phyloP scores from a whole-genome alignment of 2,888 invertebrate genomes.

The Eristalinus aeneus region DNA sequence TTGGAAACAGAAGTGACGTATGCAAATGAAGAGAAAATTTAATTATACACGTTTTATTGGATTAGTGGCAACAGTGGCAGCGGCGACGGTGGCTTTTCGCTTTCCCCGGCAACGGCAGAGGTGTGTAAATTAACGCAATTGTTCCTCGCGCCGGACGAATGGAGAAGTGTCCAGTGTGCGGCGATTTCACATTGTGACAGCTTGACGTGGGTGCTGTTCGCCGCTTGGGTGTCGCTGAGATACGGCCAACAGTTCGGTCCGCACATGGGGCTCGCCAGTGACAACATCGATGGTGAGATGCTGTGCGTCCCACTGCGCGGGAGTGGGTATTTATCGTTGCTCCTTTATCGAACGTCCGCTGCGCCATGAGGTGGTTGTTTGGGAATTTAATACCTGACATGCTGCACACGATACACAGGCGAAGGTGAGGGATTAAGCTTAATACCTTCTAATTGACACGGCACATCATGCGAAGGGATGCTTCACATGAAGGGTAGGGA shows the following conservation, averaged over 20 bases:
- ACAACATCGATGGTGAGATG: neutral
- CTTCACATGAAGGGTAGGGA: conserved; percentile 38
- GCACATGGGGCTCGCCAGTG: neutral
- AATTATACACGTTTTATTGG: conserved; percentile 81
- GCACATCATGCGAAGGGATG: conserved; percentile 57
- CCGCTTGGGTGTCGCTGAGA: conserved; percentile 46
- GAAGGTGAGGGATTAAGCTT: conserved; percentile 75
- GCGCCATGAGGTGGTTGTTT: neutral
- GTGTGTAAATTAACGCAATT: conserved; percentile 72
- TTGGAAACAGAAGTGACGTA: conserved; percentile 76
- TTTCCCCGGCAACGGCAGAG: conserved; percentile 61
- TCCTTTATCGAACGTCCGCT: conserved; percentile 10
- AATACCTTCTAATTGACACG: conserved; percentile 80
- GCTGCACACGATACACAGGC: conserved; percentile 37
- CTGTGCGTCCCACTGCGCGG: neutral
- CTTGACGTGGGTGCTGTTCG: conserved; percentile 59
- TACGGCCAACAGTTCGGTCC: conserved; percentile 1
- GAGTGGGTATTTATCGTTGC: conserved; percentile 38
- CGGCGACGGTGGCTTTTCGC: conserved; percentile 56
- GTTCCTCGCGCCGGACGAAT: conserved; percentile 37
- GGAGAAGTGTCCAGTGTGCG: conserved; percentile 31
- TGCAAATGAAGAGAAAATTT: conserved; percentile 81
- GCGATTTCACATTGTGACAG: conserved; percentile 67
- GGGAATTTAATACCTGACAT: conserved; percentile 68
- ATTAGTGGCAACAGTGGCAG: conserved; percentile 74